Evolutionary conservation across 2,888 invertebrate species (phyloP).

Genomic region (Morpho deidamia): DNA sequence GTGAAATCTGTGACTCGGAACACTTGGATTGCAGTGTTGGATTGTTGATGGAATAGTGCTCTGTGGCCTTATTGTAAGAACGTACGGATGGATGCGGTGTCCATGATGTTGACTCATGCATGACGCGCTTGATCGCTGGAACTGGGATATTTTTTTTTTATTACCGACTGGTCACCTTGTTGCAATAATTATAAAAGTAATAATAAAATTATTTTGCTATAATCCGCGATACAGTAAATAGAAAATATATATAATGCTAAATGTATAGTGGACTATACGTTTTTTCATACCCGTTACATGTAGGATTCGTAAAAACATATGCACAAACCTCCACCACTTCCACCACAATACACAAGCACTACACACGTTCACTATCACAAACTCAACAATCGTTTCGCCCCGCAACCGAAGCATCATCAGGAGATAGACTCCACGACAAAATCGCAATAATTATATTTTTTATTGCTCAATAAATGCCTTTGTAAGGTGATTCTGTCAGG

Average conservation of each 20-base stretch:
- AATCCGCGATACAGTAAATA: too few species aligned
- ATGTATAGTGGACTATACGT: too few species aligned
- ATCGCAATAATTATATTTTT: conserved; percentile 4
- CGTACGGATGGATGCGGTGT: conserved; percentile 64
- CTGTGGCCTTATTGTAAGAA: conserved; percentile 57
- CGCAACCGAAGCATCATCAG: too few species aligned
- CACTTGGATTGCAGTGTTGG: conserved; percentile 77
- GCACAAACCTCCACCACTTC: too few species aligned
- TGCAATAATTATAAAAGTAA: conserved; percentile 5
- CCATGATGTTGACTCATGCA: conserved; percentile 74
- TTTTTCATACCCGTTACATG: too few species aligned
- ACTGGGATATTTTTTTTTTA: conserved; percentile 44
- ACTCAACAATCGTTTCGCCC: too few species aligned
- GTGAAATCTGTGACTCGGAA: conserved; percentile 64
- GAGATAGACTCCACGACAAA: too few species aligned
- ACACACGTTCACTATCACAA: too few species aligned
- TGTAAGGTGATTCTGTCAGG: neutral
- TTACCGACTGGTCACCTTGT: conserved; percentile 2
- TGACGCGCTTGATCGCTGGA: conserved; percentile 73
- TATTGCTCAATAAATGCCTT: neutral
- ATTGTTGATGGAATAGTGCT: conserved; percentile 57
- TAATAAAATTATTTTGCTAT: too few species aligned
- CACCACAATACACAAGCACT: too few species aligned
- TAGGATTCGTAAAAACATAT: too few species aligned
- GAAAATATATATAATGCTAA: too few species aligned